These are phyloP conservation scores for Amblyteles armatorius DNA, from an alignment of 2,888 invertebrate species.

Conservation along the genomic window DNA sequence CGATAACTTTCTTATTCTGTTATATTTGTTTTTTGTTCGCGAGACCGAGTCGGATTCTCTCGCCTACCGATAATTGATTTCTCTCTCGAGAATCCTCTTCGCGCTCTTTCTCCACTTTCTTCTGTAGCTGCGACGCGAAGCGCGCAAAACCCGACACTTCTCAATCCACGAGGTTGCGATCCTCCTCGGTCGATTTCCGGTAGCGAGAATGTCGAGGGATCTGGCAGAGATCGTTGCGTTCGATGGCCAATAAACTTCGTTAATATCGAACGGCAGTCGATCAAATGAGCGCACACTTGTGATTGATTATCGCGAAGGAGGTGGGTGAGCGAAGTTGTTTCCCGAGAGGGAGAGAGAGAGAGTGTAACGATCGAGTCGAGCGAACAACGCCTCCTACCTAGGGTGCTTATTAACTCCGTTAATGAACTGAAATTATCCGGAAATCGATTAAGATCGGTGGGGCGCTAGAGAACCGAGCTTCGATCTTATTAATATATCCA, in stretches of 20 bases:
- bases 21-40: neutral
- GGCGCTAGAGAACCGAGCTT: neutral
- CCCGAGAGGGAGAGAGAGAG: neutral
- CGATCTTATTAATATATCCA: slow-evolving; percentile 43
- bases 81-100: neutral
- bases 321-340: slow-evolving; percentile 1
- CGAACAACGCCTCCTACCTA: slow-evolving; percentile 57
- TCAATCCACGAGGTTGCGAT: slow-evolving; percentile 12
- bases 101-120: slow-evolving; percentile 12
- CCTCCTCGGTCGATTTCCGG: slow-evolving; percentile 7
- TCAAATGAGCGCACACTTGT: slow-evolving; percentile 58
- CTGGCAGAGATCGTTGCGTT: slow-evolving; percentile 58
- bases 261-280: slow-evolving; percentile 69
- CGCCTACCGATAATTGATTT: slow-evolving; percentile 35
- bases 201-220: neutral
- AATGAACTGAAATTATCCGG: slow-evolving; percentile 69
- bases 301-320: slow-evolving; percentile 64
- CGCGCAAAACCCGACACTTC: neutral
- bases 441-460: slow-evolving; percentile 55
- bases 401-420: slow-evolving; percentile 66
- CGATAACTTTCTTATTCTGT: slow-evolving; percentile 30
- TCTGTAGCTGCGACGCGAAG: slow-evolving; percentile 2
- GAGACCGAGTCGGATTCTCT: slow-evolving; percentile 20
- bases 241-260: slow-evolving; percentile 70
- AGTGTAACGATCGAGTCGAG: neutral